Base-by-base conservation (phyloP, 2,888 invertebrate genomes). In the Apoda limacodes region DNA sequence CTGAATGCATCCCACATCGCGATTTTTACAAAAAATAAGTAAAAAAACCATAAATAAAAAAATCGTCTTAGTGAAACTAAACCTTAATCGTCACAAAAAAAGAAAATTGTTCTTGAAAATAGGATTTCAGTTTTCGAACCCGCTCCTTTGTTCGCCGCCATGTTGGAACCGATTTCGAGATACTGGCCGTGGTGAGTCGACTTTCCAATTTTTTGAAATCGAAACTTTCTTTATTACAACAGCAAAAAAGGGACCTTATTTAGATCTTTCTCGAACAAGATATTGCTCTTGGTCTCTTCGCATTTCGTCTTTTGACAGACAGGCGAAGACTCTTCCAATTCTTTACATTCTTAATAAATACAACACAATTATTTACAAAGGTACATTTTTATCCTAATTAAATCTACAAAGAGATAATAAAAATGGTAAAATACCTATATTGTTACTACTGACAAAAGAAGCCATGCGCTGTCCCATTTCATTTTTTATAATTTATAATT, bases 141-240 rank as follows among this genome's bases (percentile, higher is more conserved):
- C n/a, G 17, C 29, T 32, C 46, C 60, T 63, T 63, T 63, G 55
- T 60, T 41, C 42, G 42, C 44, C 46, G 65, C 65, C 66, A 67
- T 66, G 28, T 65, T 63, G 59, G 52, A 49, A 52, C 35, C 43
- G 45, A 50, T 44, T 40, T 40, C 38, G 41, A 39, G 46, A 39
- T 43, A 40, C 42, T 37, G 32, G 40, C 35, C 41, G 32, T 34
- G 60, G 66, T 65, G 50, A 60, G 63, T 62, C 42, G 39, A 54
- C 60, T 66, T 66, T 67, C 55, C 55, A 53, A 53, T 55, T 60
- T 43, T 48, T 46, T 49, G 49, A 39, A 35, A 17, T 45, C 30
- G 7, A 29, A 35, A 17, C 29, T 34, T 17, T 30, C 14, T 25
- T 23, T 22, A 12, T 24, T 17, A 9, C 5, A 21, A 25, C 25